phyloP scores from a whole-genome alignment of 2,113 vertebrate genomes.

The Amazona vittata region DNA sequence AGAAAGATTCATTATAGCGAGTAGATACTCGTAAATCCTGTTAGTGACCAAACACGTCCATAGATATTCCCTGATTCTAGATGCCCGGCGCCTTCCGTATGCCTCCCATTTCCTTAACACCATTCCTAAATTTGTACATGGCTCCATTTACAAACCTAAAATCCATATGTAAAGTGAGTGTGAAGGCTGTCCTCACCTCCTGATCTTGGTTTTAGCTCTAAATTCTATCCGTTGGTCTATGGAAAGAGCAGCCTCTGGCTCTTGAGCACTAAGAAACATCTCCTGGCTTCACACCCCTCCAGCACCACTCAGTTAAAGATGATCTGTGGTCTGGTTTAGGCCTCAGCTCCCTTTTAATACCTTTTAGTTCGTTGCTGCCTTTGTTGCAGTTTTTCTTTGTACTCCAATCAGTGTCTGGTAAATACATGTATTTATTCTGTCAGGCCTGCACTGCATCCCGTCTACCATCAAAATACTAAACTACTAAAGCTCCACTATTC shows the following conservation, averaged over 20 bases:
- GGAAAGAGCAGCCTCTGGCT: constrained; percentile 4
- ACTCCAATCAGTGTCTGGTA: neutral
- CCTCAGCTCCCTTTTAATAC: neutral
- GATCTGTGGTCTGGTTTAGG: neutral
- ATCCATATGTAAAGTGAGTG: neutral
- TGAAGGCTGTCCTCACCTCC: neutral
- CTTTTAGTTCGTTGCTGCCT: neutral
- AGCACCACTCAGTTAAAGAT: neutral
- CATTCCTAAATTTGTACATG: neutral
- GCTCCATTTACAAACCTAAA: constrained; percentile 26
- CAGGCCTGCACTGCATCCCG: neutral
- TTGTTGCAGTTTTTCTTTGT: neutral
- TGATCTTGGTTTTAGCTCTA: neutral
- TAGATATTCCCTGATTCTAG: neutral
- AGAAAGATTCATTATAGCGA: neutral
- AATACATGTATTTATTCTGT: neutral
- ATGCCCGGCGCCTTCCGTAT: neutral
- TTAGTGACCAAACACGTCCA: neutral
- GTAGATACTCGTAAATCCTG: neutral
- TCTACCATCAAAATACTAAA: constrained; percentile 41
- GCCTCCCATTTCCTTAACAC: neutral
- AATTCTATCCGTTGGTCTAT: neutral
- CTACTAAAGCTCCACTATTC: constrained; percentile 43
- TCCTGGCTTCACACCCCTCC: neutral
- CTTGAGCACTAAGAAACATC: neutral